Evolutionary conservation across 2,113 vertebrate genomes (phyloP), one percentile per base, ranked within the genome.

Genomic region (Ibidorhyncha struthersii): DNA sequence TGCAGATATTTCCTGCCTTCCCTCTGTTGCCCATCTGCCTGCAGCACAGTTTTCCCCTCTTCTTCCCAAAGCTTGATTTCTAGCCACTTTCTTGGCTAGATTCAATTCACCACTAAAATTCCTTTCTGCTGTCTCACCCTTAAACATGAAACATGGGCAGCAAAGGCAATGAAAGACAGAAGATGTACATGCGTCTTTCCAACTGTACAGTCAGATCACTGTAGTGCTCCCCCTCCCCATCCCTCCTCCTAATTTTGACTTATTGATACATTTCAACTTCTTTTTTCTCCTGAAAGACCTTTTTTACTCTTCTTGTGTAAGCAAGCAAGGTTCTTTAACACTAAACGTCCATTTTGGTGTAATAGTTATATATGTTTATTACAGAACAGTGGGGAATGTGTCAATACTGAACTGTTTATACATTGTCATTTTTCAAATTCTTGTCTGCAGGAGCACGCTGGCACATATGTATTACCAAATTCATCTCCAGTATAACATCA

Each of bases 81-180:
- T 36, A 89, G 87, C 70, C 70, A 38, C 81, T 93, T 84, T 45
- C 66, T 82, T 83, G 74, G 78, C 86, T 88, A 79, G 62, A 85
- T 90, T 91, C 22, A 88, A 50, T 55, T 93, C 66, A 93, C 89
- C 74, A 83, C 93, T 45, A 29, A 88, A 95, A 89, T 89, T 96
- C 84, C 79, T 94, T 95, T 94, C 77, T 82, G 78, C 66, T 87
- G 71, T 62, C 78, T 96, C 91, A 95, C 58, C 58, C 71, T 79
- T 71, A n/a, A 85, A 70, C 32, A 36, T 1, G 5, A 82, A 95
- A 63, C 25, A 72, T 3, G 6, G 69, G 70, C 66, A 93, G 45
- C 76, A 85, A 74, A 91, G 27, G 34, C 52, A 73, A 20, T 7
- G 25, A 16, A 43, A 82, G 77, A 34, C 32, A 82, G 27, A 59